Evolutionary conservation across 2,113 vertebrate genomes (phyloP).

Genomic region (Sula dactylatra): DNA sequence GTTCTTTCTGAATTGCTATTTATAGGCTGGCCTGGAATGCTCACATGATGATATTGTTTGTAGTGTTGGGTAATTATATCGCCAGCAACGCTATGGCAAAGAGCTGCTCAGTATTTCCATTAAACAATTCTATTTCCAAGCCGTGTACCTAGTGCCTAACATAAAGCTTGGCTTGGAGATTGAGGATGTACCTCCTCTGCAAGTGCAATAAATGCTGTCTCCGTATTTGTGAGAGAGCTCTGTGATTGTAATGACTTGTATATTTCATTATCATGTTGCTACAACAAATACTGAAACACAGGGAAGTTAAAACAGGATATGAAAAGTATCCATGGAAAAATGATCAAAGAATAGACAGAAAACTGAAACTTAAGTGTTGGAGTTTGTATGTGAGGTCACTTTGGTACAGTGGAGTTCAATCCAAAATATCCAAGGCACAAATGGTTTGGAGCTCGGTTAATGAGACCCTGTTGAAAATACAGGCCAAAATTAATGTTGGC

Average conservation of each 20-base stretch:
- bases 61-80: constrained; percentile 45
- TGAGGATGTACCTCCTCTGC: not conserved
- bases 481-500: not conserved
- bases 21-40: constrained; percentile 44
- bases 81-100: constrained; percentile 1
- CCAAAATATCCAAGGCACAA: not conserved
- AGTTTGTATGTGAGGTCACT: not conserved
- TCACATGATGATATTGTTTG: constrained; percentile 38
- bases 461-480: not conserved
- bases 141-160: not conserved
- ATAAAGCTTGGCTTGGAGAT: not conserved
- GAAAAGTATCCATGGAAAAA: constrained; percentile 1
- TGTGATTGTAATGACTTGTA: not conserved
- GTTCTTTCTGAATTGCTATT: constrained; percentile 41
- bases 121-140: not conserved
- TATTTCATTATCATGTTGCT: constrained; percentile 7
- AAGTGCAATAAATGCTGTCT: not conserved
- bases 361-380: not conserved
- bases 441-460: not conserved
- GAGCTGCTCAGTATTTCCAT: constrained; percentile 42
- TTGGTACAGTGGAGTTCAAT: not conserved
- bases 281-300: constrained; percentile 14
- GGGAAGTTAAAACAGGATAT: not conserved
- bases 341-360: not conserved
- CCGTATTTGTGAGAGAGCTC: not conserved